Conservation (phyloP, 2,113 vertebrate species). For the Dunckerocampus dactyliophorus region DNA sequence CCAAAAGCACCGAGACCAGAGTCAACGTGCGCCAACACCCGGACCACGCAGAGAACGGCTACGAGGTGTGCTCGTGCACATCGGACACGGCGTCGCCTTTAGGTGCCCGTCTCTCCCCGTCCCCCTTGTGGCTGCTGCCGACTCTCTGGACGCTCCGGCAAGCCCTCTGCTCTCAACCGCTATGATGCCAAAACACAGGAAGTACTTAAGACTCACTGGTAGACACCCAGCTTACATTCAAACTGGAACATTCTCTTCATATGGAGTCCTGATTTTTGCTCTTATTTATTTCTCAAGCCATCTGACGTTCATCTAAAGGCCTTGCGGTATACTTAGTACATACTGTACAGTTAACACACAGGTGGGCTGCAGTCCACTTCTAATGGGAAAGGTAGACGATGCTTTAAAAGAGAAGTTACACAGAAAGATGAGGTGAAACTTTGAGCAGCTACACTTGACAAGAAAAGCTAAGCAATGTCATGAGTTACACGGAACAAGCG, state of each 20-base stretch:
- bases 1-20: conserved; percentile 63
- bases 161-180: conserved; percentile 25
- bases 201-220: conserved; percentile 2
- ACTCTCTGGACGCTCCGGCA: conserved; percentile 68
- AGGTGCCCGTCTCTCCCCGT: conserved; percentile 19
- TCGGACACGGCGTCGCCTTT: conserved; percentile 56
- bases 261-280: conserved; percentile 39
- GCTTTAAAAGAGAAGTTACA: conserved; percentile 17
- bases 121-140: conserved; percentile 40
- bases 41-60: conserved; percentile 80
- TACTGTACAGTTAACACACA: conserved; percentile 20
- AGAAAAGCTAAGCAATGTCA: neutral
- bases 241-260: conserved; percentile 46
- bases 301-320: conserved; percentile 43
- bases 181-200: conserved; percentile 65
- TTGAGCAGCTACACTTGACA: conserved; percentile 13
- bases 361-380: conserved; percentile 12
- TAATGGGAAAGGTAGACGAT: conserved; percentile 6
- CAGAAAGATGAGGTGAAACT: conserved; percentile 12
- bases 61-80: conserved; percentile 90
- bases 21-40: conserved; percentile 67
- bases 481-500: conserved; percentile 12
- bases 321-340: conserved; percentile 37
- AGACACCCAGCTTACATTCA: conserved; percentile 20
- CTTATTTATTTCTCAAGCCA: conserved; percentile 60